A percentile compares a stretch with the other conserved stretches of the same genome.
Evolutionary conservation across 2,888 invertebrate species (phyloP).

Genomic region (Hyles lineata): DNA sequence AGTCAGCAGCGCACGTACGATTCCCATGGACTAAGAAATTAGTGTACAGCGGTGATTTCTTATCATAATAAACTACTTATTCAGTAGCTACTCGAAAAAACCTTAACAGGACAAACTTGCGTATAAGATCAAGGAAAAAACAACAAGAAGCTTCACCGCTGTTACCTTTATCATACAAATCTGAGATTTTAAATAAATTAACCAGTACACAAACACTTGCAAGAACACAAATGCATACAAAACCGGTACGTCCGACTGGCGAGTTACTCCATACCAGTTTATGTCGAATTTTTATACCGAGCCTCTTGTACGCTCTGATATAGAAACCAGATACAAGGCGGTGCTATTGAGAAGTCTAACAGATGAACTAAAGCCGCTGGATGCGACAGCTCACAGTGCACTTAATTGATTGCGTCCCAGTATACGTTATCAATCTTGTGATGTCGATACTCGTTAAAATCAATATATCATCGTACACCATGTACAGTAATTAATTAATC

Average conservation of each 20-base stretch:
- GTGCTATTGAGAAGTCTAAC: conserved; percentile 51
- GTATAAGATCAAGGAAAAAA: too few relatives aligned
- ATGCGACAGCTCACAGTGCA: conserved; percentile 38
- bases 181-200: neutral
- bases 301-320: conserved; percentile 62
- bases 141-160: neutral
- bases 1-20: too few relatives aligned
- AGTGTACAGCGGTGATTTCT: too few relatives aligned
- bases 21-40: too few relatives aligned
- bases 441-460: conserved; percentile 19
- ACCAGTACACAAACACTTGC: neutral
- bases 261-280: conserved; percentile 38
- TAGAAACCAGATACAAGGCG: conserved; percentile 69
- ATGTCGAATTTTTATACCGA: conserved; percentile 64
- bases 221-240: conserved; percentile 46
- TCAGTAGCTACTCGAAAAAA: too few relatives aligned
- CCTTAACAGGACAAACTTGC: too few relatives aligned
- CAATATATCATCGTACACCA: conserved; percentile 22
- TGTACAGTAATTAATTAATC: conserved; percentile 22
- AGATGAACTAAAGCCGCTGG: conserved; percentile 50
- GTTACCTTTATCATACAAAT: neutral
- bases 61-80: too few relatives aligned
- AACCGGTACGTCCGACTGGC: conserved; percentile 27
- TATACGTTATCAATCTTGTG: conserved; percentile 7
- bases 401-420: conserved; percentile 24